A percentile compares a stretch with the other conserved stretches of the same genome.
phyloP scores from a whole-genome alignment of 1,140 invertebrate genomes.

The Heterodera carotae region DNA sequence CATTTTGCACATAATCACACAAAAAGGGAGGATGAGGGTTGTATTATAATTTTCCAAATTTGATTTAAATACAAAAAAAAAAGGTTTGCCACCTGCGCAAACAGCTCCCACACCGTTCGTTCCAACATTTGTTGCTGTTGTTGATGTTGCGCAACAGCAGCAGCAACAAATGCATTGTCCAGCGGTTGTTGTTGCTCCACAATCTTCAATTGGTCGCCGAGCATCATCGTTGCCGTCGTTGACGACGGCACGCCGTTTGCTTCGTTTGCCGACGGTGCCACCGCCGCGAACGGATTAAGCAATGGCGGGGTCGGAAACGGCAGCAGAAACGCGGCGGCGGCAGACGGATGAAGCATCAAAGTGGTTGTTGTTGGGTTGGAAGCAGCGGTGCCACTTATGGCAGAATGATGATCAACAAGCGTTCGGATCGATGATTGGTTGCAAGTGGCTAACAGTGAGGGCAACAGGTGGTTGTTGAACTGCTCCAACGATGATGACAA shows the following conservation, averaged over 20 bases:
- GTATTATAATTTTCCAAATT: too few relatives aligned
- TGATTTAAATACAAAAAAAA: not conserved
- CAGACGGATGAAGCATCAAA: too few relatives aligned
- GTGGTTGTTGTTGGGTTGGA: not conserved
- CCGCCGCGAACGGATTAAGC: not conserved
- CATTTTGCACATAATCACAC: too few relatives aligned
- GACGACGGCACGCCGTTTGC: too few relatives aligned
- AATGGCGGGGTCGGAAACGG: not conserved
- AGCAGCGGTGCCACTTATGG: not conserved
- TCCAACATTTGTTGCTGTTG: not conserved
- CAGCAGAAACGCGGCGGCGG: too few relatives aligned
- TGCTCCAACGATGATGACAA: not conserved
- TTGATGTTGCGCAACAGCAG: not conserved
- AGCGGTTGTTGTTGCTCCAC: not conserved
- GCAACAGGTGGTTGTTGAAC: too few relatives aligned
- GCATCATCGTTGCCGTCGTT: too few relatives aligned
- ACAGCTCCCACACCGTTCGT: not conserved
- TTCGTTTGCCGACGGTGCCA: not conserved
- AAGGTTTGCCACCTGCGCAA: not conserved
- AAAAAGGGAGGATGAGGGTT: too few relatives aligned
- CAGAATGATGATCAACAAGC: not conserved
- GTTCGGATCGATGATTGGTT: not conserved
- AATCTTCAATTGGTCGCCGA: not conserved
- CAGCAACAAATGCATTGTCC: not conserved
- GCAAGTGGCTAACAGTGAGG: not conserved